Conservation (phyloP, 1,140 invertebrate genomes). For the Drosophila tropicalis region DNA sequence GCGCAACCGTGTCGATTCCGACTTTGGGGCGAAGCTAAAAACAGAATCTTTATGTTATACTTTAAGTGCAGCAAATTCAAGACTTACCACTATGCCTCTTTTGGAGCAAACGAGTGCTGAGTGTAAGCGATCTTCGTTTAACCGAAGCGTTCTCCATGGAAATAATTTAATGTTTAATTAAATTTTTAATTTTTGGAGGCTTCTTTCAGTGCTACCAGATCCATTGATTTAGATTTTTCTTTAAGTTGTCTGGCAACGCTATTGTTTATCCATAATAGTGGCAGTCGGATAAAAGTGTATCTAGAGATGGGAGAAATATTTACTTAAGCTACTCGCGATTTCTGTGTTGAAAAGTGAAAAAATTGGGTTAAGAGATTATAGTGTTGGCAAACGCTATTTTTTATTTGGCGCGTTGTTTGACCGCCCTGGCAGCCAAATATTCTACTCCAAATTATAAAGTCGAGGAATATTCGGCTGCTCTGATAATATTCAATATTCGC, state of each 20-base stretch:
- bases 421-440: too few species aligned
- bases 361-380: too few species aligned
- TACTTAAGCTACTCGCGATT: too few species aligned
- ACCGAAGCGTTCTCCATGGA: slow-evolving; percentile 62
- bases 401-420: too few species aligned
- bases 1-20: slow-evolving; percentile 48
- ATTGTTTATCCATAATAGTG: too few species aligned
- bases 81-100: slow-evolving; percentile 72
- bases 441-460: too few species aligned
- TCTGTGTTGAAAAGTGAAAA: too few species aligned
- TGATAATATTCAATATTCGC: too few species aligned
- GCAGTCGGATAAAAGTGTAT: too few species aligned
- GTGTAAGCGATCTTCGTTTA: slow-evolving; percentile 64
- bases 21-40: slow-evolving; percentile 69
- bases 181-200: slow-evolving; percentile 10
- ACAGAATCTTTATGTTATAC: neutral
- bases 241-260: neutral
- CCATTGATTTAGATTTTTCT: slow-evolving; percentile 31
- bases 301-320: too few species aligned
- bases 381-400: too few species aligned
- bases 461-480: too few species aligned
- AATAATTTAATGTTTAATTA: slow-evolving; percentile 20
- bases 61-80: neutral
- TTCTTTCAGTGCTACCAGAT: neutral
- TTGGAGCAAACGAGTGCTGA: slow-evolving; percentile 60